phyloP scores from a whole-genome alignment of 2,797 vertebrate genomes.

The Loriculus beryllinus region DNA sequence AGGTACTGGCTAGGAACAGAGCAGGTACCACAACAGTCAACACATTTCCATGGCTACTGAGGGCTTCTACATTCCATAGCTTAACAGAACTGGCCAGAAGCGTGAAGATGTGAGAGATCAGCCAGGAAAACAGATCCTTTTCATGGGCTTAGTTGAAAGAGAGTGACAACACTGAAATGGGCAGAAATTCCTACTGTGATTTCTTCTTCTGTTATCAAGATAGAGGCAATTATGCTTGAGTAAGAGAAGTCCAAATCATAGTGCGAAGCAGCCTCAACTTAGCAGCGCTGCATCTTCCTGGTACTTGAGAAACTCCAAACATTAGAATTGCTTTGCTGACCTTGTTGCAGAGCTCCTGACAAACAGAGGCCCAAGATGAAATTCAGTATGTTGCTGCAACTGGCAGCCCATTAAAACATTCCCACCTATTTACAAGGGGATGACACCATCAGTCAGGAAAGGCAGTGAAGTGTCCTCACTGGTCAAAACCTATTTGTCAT shows the following conservation, averaged over 20 bases:
- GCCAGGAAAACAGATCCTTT: background rate
- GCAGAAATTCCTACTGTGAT: background rate
- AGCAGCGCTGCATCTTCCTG: background rate
- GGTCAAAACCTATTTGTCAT: background rate
- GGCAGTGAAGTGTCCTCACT: background rate
- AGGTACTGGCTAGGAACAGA: background rate
- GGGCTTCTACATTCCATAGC: background rate
- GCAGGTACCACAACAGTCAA: background rate
- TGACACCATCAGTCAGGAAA: background rate
- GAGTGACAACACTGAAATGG: background rate
- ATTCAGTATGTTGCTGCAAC: background rate
- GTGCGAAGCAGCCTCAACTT: background rate
- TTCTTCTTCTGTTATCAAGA: background rate
- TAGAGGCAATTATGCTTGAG: background rate
- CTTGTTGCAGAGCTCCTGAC: background rate
- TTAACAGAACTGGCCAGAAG: background rate
- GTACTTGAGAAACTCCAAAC: background rate
- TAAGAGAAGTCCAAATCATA: background rate
- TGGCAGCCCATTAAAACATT: background rate
- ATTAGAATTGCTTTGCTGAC: background rate
- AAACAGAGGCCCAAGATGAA: background rate
- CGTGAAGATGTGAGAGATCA: background rate
- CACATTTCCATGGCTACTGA: background rate
- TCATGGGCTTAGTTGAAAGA: background rate
- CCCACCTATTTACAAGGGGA: background rate